A percentile compares a stretch with the other conserved stretches of the same genome.
Conservation (phyloP, 1,140 invertebrate species). For the Nasonia vitripennis region DNA sequence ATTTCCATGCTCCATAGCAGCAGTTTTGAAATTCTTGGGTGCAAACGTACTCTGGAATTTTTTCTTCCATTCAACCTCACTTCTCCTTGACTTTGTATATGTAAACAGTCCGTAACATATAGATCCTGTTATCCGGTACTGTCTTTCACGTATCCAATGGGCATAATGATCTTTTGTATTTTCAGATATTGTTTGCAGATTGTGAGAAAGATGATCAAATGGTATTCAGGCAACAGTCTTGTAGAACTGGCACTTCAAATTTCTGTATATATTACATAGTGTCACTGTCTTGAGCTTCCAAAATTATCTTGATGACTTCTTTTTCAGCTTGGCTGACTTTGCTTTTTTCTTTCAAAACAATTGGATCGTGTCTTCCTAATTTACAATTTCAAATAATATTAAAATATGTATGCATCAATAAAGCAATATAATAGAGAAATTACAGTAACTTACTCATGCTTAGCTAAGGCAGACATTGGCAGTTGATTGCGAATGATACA, state of each 20-base stretch:
- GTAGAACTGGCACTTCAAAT: not conserved
- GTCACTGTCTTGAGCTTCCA: not conserved
- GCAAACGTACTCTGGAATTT: conserved; percentile 38
- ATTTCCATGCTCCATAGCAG: conserved; percentile 37
- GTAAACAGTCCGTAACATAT: conserved; percentile 28
- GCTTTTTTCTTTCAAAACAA: not conserved
- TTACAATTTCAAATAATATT: not conserved
- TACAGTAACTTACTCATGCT: conserved; percentile 10
- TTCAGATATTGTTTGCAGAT: conserved; percentile 13
- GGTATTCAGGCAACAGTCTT: not conserved
- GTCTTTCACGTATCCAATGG: conserved; percentile 33
- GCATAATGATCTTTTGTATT: conserved; percentile 11
- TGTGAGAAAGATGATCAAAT: not conserved
- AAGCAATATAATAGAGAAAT: not conserved
- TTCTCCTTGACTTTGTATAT: conserved; percentile 26
- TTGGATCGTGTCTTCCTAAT: conserved; percentile 25
- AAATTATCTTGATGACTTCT: not conserved
- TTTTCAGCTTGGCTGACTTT: not conserved
- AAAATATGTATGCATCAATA: not conserved
- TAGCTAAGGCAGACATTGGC: conserved; percentile 1
- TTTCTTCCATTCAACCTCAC: conserved; percentile 37
- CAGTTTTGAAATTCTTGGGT: conserved; percentile 19
- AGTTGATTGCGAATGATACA: not conserved
- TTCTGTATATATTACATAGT: not conserved
- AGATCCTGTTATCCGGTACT: conserved; percentile 35